phyloP scores from a whole-genome alignment of 1,140 invertebrate species.

The Zaprionus africanus region DNA sequence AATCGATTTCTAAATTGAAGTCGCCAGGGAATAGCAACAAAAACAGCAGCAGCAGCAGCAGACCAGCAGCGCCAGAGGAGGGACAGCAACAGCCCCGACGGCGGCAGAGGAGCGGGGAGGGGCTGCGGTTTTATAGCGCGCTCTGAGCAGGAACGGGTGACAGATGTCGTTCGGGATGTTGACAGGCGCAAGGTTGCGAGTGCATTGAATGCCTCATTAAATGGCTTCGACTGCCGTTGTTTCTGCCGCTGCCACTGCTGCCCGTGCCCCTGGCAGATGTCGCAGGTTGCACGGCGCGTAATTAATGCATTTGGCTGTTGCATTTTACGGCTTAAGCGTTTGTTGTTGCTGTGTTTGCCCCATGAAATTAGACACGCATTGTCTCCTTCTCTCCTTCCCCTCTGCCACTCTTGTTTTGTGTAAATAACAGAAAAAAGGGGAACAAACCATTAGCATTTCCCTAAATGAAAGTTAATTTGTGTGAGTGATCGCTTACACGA shows the following conservation, averaged over 20 bases:
- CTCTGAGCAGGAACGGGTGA: constrained; percentile 60
- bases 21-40: constrained; percentile 39
- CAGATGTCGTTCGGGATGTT: constrained; percentile 74
- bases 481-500: constrained; percentile 23
- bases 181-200: constrained; percentile 77
- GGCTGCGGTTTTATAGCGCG: constrained; percentile 55
- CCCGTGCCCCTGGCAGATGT: constrained; percentile 59
- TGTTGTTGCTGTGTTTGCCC: constrained; percentile 49
- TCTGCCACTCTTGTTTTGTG: constrained; percentile 46
- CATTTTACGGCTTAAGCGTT: constrained; percentile 75
- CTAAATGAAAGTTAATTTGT: constrained; percentile 78
- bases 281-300: constrained; percentile 73
- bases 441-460: constrained; percentile 54
- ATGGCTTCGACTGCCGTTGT: constrained; percentile 35
- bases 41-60: neutral
- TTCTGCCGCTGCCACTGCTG: neutral
- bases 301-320: constrained; percentile 81
- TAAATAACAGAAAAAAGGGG: constrained; percentile 52
- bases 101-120: neutral
- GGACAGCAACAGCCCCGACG: neutral
- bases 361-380: constrained; percentile 80
- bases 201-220: constrained; percentile 83
- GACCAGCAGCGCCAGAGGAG: neutral
- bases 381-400: constrained; percentile 45
- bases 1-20: constrained; percentile 55